Percentiles rank a stretch among this genome's conserved stretches.
These are phyloP conservation scores for Pycnonotus jocosus DNA, from an alignment of 2,113 vertebrate species.

Conservation along the genomic window DNA sequence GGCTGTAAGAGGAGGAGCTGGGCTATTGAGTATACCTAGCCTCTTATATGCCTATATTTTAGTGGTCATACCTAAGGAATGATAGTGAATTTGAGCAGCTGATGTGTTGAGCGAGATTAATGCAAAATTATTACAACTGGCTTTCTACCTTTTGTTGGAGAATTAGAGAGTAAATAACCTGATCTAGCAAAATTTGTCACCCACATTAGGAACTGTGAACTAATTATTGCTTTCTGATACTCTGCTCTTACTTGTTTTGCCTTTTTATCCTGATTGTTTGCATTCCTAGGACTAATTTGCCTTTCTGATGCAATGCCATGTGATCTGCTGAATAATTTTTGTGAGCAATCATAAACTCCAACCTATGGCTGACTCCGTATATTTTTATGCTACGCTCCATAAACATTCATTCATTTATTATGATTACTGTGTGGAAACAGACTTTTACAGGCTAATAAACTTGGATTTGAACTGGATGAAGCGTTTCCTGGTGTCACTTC, in stretches of 20 bases:
- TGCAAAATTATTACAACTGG: not conserved
- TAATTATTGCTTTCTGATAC: slow-evolving; percentile 46
- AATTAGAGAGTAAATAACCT: slow-evolving; percentile 10
- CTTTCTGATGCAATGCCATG: slow-evolving; percentile 55
- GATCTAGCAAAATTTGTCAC: slow-evolving; percentile 32
- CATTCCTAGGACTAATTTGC: slow-evolving; percentile 59
- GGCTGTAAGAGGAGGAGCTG: not conserved
- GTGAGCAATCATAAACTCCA: slow-evolving; percentile 41
- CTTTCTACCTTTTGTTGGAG: not conserved
- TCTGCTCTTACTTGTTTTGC: slow-evolving; percentile 54
- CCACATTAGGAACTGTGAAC: slow-evolving; percentile 23
- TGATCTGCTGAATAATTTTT: slow-evolving; percentile 67
- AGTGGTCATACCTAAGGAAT: not conserved
- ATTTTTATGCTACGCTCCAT: slow-evolving; percentile 22
- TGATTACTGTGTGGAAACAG: slow-evolving; percentile 53
- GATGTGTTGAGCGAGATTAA: not conserved
- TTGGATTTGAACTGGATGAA: slow-evolving; percentile 52
- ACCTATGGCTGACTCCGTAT: slow-evolving; percentile 23
- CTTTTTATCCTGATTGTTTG: slow-evolving; percentile 49
- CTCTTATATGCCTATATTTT: not conserved
- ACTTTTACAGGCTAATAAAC: slow-evolving; percentile 62
- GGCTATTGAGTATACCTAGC: not conserved
- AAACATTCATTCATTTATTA: slow-evolving; percentile 56
- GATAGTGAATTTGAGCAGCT: not conserved
- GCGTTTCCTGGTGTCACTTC: slow-evolving; percentile 1